Base-by-base conservation (phyloP, 53 echinoderm and acorn worm genomes). In the Stichopus horrens region DNA sequence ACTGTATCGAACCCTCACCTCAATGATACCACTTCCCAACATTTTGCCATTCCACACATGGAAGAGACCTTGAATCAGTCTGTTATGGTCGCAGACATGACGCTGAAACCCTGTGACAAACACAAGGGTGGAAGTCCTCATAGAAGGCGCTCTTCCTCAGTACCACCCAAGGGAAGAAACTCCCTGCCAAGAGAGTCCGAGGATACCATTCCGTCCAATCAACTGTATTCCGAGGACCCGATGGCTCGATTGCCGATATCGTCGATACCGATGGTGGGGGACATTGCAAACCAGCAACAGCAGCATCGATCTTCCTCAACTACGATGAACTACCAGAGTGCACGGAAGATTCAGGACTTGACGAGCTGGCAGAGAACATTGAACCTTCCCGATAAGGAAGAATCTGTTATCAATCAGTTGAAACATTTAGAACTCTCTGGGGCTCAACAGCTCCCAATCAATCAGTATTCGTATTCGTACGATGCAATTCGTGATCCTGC, bases 1-100 rank as follows among this genome's bases (percentile, higher is more conserved):
- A 23, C 23, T 76, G 52, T n/a, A 7, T 9, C 10, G 6, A 52
- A 85, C 8, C 56, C 21, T 59, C 23, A 85, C 52, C 23, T 37
- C 21, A 65, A 65, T 8, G 68, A 65, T 57, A 52, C 14, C 51
- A 85, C 52, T 67, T 21, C 65, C 52, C 68, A 59, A 23, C 57
- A 67, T 52, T 85, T 85, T 67, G 58, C 37, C 21, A 76, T 88
- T 53, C 58, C 89, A 51, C 66, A 76, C 86, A 75, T 77, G 86
- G 92, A 92, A 52, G 57, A 89, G 67, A 92, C 92, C 55, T 55
- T 92, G 18, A 92, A 86, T 71, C 85, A 92, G 16, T 66, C 92
- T 6, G 53, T 66, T 14, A 54, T 86, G 65, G 68, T 77, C 19
- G 76, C 92, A 60, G 79, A 92, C 56, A 86, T 73, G 18, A 89